A percentile compares a stretch with the other conserved stretches of the same genome.
Evolutionary conservation across 2,888 invertebrate species (phyloP).

Genomic region (Celastrina argiolus): DNA sequence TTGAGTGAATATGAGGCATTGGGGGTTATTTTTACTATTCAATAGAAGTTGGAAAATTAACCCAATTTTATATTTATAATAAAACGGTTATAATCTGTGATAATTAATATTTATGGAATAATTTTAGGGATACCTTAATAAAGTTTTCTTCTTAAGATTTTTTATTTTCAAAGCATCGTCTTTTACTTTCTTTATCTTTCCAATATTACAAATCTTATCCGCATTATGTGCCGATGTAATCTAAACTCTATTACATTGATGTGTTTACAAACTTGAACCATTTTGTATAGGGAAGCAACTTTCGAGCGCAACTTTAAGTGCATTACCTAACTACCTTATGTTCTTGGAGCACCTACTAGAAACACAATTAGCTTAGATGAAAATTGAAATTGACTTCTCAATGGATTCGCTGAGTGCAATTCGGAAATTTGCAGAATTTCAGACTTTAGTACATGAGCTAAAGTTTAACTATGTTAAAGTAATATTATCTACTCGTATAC

Average conservation of each 20-base stretch:
- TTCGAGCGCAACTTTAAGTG: constrained; percentile 25
- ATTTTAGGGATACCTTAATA: too few relatives aligned
- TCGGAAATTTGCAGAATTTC: neutral
- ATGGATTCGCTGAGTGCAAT: constrained; percentile 16
- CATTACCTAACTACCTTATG: constrained; percentile 27
- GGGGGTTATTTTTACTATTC: too few relatives aligned
- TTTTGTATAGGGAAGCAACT: constrained; percentile 20
- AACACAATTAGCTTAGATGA: constrained; percentile 20
- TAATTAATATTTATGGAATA: too few relatives aligned
- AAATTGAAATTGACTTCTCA: constrained; percentile 21
- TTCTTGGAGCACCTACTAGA: constrained; percentile 19
- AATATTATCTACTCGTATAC: too few relatives aligned
- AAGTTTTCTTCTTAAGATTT: too few relatives aligned
- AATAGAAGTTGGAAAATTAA: too few relatives aligned
- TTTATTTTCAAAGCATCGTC: neutral
- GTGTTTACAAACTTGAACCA: constrained; percentile 24
- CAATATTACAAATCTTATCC: neutral
- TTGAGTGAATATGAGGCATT: too few relatives aligned
- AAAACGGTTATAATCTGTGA: too few relatives aligned
- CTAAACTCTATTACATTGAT: constrained; percentile 20
- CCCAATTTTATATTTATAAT: too few relatives aligned
- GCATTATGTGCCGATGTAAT: neutral
- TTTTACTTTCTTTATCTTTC: neutral
- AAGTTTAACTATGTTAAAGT: neutral
- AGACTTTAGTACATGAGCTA: neutral